phyloP scores from a whole-genome alignment of 2,113 vertebrate genomes.

The Monopterus albus region DNA sequence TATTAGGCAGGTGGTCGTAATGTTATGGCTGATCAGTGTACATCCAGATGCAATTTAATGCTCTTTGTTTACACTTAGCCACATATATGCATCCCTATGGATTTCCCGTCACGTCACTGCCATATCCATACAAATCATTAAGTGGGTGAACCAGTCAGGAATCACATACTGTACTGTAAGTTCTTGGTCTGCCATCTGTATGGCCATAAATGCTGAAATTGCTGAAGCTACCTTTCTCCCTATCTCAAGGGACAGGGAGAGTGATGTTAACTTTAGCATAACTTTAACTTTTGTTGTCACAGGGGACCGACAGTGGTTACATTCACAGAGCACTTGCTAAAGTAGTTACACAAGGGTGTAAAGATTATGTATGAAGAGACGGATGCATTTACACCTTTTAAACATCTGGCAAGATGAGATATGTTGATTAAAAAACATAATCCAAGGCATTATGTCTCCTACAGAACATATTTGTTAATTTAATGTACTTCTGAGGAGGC shows the following conservation, averaged over 20 bases:
- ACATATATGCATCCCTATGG: neutral
- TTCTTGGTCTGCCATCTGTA: neutral
- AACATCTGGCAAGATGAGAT: neutral
- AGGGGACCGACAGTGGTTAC: neutral
- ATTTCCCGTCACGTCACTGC: neutral
- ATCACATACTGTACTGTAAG: slow-evolving; percentile 5
- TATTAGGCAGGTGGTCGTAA: too few relatives aligned
- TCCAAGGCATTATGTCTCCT: neutral
- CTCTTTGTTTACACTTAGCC: neutral
- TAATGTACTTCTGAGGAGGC: neutral
- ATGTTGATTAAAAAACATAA: neutral
- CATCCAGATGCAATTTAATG: too few relatives aligned
- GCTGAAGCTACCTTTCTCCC: neutral
- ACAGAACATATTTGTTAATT: neutral
- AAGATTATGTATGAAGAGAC: slow-evolving; percentile 3
- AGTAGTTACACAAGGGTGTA: neutral
- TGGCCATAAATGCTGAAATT: too few relatives aligned
- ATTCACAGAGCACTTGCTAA: too few relatives aligned
- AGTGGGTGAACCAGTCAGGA: slow-evolving; percentile 4
- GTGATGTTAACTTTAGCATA: slow-evolving; percentile 4
- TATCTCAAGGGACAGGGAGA: neutral
- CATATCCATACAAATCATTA: neutral
- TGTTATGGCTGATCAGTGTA: too few relatives aligned
- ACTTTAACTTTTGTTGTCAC: slow-evolving; percentile 14
- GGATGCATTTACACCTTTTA: slow-evolving; percentile 8